Conservation (phyloP, 2,888 invertebrate genomes). For the Erannis defoliaria region DNA sequence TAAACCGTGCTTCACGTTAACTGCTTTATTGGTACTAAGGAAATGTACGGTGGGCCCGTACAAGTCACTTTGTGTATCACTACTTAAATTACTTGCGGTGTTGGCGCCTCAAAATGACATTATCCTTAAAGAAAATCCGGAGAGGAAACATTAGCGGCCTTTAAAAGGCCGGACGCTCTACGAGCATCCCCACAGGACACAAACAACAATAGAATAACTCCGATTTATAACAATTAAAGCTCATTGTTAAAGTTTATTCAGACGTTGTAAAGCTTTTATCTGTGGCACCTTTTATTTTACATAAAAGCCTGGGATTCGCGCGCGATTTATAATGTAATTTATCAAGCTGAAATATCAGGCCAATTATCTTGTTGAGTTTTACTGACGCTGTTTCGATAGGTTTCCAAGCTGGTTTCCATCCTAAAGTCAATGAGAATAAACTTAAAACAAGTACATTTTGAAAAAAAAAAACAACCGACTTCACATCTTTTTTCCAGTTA, state of each 20-base stretch:
- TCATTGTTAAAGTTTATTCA: slow-evolving; percentile 37
- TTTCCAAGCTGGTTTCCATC: slow-evolving; percentile 26
- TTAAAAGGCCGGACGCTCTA: slow-evolving; percentile 24
- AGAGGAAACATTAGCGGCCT: slow-evolving; percentile 27
- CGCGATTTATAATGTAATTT: slow-evolving; percentile 73
- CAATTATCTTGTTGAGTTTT: slow-evolving; percentile 72
- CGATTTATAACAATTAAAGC: slow-evolving; percentile 36
- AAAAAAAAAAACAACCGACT: too few relatives aligned
- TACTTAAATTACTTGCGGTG: background rate
- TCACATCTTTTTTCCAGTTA: too few relatives aligned
- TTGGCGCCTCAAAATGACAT: slow-evolving; percentile 2
- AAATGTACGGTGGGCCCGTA: too few relatives aligned
- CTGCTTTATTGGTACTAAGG: too few relatives aligned
- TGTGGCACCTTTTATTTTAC: slow-evolving; percentile 36
- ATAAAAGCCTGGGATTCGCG: slow-evolving; percentile 30
- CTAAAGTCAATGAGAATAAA: background rate
- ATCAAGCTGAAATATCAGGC: slow-evolving; percentile 76
- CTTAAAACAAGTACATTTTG: too few relatives aligned
- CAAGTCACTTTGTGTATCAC: background rate
- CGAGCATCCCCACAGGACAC: slow-evolving; percentile 17
- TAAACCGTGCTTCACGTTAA: too few relatives aligned
- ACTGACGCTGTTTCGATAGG: slow-evolving; percentile 51
- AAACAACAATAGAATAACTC: slow-evolving; percentile 34
- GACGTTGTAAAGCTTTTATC: slow-evolving; percentile 39
- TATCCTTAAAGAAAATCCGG: slow-evolving; percentile 8